Base-by-base conservation (phyloP, 2,113 vertebrate genomes). In the Archilochus colubris region DNA sequence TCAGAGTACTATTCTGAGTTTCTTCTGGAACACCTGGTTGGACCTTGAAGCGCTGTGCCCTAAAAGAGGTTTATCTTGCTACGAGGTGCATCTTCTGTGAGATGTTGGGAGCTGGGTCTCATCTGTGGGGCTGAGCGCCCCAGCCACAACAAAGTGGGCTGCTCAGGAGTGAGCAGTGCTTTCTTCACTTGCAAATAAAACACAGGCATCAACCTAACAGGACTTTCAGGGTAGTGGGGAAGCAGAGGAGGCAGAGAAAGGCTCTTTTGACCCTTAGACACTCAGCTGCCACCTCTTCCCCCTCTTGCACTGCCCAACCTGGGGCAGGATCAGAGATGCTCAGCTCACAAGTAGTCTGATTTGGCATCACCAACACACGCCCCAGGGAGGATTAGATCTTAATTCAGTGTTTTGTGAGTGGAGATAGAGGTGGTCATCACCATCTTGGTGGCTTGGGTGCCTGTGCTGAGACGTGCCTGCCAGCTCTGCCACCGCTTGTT, bases 141-240 rank as follows among this genome's bases (percentile, higher is more conserved):
- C 40, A 33, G 11, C 11, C 40, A 40, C 40, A 40, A 25, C 2
- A 1, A 59, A 33, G 2, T 20, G 25, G 30, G 23, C 48, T 82
- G 53, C 69, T 76, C 1, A 2, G 59, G 64, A 16, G 57, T 1
- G 25, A 78, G 30, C 40, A 36, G 25, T 10, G 25, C 63, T 83
- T 67, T 63, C 16, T 17, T 13, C 20, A 11, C 2, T 16, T 51
- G 17, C 40, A 79, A 46, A 51, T 33, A 38, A 43, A 78, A 44
- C 38, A 72, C 6, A 21, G 38, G 4, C 62, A n/a, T 10, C n/a
- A 63, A 10, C 9, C 9, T 54, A 64, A 28, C 0, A 0, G 28
- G 44, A 20, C 38, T 78, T 55, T 1, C 22, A n/a, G 14, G 24
- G 28, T 38, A 31, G 7, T 24, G 16, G 5, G 21, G 40, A 40